Evolutionary conservation across 2,113 vertebrate genomes (phyloP).

Genomic region (Paramormyrops kingsleyae): DNA sequence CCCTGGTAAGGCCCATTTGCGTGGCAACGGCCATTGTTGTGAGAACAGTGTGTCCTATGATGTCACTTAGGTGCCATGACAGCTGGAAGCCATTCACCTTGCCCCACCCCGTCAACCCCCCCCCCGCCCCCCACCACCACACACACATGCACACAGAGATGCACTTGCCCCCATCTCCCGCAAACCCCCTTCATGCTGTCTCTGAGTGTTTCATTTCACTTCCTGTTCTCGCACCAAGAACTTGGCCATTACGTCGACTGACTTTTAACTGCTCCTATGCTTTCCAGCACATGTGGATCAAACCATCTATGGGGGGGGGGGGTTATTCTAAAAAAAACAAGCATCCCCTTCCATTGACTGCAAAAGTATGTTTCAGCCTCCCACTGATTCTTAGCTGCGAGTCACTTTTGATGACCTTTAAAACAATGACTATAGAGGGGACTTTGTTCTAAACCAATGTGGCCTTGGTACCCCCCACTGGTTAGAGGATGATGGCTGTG

Average conservation of each 20-base stretch:
- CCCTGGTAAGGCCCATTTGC: constrained; percentile 34
- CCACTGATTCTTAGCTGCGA: background rate
- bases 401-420: background rate
- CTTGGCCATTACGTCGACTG: background rate
- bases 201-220: background rate
- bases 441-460: background rate
- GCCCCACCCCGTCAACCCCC: background rate
- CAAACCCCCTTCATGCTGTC: background rate
- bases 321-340: background rate
- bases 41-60: constrained; percentile 60
- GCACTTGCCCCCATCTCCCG: background rate
- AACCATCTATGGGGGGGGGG: background rate
- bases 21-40: constrained; percentile 53
- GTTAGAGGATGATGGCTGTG: background rate
- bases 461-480: background rate
- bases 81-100: constrained; percentile 27
- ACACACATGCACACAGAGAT: background rate
- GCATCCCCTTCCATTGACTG: background rate
- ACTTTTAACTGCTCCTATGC: background rate
- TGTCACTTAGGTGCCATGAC: constrained; percentile 45
- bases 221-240: background rate
- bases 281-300: background rate
- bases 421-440: background rate
- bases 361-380: background rate
- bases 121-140: background rate